Percentiles rank a stretch among this genome's conserved stretches.
Conservation (phyloP, 1,140 invertebrate genomes). For the Pararge aegeria region DNA sequence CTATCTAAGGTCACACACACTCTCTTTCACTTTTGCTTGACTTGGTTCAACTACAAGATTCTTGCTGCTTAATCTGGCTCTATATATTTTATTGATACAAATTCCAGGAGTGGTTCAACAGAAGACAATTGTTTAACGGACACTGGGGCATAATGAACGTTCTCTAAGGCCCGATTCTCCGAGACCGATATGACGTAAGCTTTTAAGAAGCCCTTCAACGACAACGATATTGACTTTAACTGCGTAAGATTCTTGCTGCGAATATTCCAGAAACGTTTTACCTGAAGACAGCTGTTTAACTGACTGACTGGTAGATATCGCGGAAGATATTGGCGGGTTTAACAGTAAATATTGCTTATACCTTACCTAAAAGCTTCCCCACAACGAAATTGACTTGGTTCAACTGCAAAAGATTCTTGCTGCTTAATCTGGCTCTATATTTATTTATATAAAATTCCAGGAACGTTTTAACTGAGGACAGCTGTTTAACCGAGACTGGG, state of each 20-base stretch:
- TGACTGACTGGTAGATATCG: too few relatives aligned
- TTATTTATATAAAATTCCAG: constrained; percentile 89
- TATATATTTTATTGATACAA: constrained; percentile 91
- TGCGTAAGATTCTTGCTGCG: too few relatives aligned
- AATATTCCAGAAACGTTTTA: too few relatives aligned
- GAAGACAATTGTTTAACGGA: constrained; percentile 83
- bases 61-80: constrained; percentile 87
- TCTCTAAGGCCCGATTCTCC: too few relatives aligned
- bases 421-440: constrained; percentile 88
- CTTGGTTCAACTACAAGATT: constrained; percentile 94
- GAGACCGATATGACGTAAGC: too few relatives aligned
- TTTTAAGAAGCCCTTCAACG: too few relatives aligned
- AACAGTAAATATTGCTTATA: not conserved
- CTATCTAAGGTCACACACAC: too few relatives aligned
- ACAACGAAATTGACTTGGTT: constrained; percentile 93
- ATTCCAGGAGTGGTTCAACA: constrained; percentile 86
- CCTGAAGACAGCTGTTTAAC: too few relatives aligned
- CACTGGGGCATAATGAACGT: constrained; percentile 90
- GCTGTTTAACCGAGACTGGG: constrained; percentile 84
- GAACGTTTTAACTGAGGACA: constrained; percentile 85
- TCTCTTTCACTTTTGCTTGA: too few relatives aligned
- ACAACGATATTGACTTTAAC: too few relatives aligned
- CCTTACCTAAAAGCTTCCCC: constrained; percentile 84
- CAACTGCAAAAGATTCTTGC: constrained; percentile 91
- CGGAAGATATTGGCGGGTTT: too few relatives aligned